Conservation (phyloP, 2,888 invertebrate genomes). For the Odontocolon sp. region DNA sequence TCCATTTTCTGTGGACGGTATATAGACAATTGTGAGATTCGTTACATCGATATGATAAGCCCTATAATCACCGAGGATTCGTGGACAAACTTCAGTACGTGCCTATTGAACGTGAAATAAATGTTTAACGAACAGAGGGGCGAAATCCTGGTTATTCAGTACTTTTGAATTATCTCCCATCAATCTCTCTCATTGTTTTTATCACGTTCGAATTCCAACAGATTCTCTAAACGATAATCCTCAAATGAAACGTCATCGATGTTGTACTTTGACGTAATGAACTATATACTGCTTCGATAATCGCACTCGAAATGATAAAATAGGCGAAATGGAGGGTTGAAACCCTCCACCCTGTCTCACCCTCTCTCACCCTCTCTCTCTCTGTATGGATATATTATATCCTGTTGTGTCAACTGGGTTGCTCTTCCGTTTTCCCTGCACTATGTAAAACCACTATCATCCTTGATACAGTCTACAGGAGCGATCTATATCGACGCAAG, state of each 20-base stretch:
- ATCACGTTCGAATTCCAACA: conserved; percentile 44
- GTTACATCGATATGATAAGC: no score
- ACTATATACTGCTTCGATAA: background rate
- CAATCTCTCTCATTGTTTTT: conserved; percentile 28
- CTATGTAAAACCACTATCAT: conserved; percentile 10
- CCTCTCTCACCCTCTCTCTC: background rate
- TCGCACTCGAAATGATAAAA: conserved; percentile 19
- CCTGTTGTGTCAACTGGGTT: conserved; percentile 16
- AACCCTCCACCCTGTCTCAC: conserved; percentile 24
- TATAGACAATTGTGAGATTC: background rate
- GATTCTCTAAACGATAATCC: conserved; percentile 12
- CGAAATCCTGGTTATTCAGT: conserved; percentile 19
- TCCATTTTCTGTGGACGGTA: background rate
- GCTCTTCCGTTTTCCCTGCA: conserved; percentile 15
- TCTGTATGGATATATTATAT: background rate
- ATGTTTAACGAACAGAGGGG: background rate
- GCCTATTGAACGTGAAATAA: conserved; percentile 22
- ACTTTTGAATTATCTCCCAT: background rate
- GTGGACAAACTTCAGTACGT: conserved; percentile 37
- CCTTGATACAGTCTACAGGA: conserved; percentile 11
- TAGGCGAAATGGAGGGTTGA: no score
- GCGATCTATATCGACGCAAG: conserved; percentile 1
- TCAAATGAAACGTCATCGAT: conserved; percentile 14
- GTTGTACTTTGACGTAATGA: background rate
- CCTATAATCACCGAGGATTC: conserved; percentile 16